Evolutionary conservation across 2,888 invertebrate genomes (phyloP).

Genomic region (Chymomyza procnemis): DNA sequence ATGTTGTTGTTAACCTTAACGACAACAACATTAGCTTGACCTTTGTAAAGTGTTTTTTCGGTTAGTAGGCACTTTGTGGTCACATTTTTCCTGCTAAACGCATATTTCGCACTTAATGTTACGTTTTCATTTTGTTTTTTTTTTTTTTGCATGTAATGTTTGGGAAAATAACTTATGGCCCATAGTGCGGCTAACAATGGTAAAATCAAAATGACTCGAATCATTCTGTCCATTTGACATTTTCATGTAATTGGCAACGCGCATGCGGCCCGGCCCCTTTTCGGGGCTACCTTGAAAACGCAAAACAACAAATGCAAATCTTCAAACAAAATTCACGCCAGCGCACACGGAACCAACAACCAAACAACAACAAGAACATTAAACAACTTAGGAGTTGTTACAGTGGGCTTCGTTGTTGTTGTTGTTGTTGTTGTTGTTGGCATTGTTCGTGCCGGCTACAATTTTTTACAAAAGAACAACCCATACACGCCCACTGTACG

Average conservation of each 20-base stretch:
- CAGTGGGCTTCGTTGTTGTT: background rate
- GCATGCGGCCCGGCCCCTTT: constrained; percentile 37
- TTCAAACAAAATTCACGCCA: constrained; percentile 23
- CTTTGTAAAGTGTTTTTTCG: constrained; percentile 38
- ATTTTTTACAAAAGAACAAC: background rate
- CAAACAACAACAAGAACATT: background rate
- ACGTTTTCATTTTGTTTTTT: too few relatives aligned
- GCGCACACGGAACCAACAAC: background rate
- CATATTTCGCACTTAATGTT: constrained; percentile 50
- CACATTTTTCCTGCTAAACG: constrained; percentile 12
- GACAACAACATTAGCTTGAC: constrained; percentile 40
- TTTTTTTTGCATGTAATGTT: constrained; percentile 35
- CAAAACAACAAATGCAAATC: constrained; percentile 22
- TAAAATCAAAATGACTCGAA: constrained; percentile 19
- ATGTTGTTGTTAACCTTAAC: constrained; percentile 59
- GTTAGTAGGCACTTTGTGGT: background rate
- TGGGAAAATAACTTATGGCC: constrained; percentile 38
- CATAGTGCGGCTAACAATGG: constrained; percentile 32
- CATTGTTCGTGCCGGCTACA: background rate
- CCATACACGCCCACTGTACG: background rate
- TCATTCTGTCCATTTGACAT: constrained; percentile 52
- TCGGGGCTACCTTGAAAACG: constrained; percentile 23
- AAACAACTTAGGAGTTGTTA: background rate
- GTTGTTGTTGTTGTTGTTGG: background rate
- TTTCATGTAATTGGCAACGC: constrained; percentile 57